Base-by-base conservation (phyloP, 2,797 vertebrate genomes). In the Peromyscus aztecus region DNA sequence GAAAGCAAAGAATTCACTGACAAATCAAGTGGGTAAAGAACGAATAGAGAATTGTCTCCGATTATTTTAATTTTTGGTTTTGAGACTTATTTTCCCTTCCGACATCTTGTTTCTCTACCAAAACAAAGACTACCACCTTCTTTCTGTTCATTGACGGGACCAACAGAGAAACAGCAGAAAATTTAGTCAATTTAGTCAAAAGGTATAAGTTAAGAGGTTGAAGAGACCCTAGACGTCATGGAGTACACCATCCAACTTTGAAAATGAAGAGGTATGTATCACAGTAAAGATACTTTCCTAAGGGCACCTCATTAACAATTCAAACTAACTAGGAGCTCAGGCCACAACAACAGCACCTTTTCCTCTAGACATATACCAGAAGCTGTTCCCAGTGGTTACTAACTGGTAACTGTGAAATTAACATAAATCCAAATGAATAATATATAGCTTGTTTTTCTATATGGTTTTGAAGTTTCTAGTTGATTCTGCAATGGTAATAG, bases 111-210 rank as follows among this genome's bases (percentile, higher is more conserved):
- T 94, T 92, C 40, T 14, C 69, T 86, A 13, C 52, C 8, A 0
- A 71, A 23, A 23, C 2, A 78, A 76, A 87, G 57, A 78, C 75
- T 67, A 37, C 87, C 73, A 34, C 69, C 78, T 81, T 82, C 84
- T 85, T 81, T 96, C 69, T 34, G 49, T 6, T 83, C 69, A 34
- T 2, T 34, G 90, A 59, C 83, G 76, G 34, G 52, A 63, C 8
- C 37, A 77, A 59, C 5, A 80, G 17, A 43, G 24, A 93, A 93
- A 77, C 80, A 57, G 90, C 63, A 94, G 83, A 61, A 96, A 89
- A 92, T n/a, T 52, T n/a, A n/a, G n/a, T n/a, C 37, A 87, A 17
- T 29, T 63, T 71, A 91, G 24, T 80, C 31, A 65, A 69, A 71
- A 82, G 52, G 2, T 16, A 34, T 5, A 86, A 69, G 57, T 34